Conservation (phyloP, 2,888 invertebrate genomes). For the Aleiodes testaceus region DNA sequence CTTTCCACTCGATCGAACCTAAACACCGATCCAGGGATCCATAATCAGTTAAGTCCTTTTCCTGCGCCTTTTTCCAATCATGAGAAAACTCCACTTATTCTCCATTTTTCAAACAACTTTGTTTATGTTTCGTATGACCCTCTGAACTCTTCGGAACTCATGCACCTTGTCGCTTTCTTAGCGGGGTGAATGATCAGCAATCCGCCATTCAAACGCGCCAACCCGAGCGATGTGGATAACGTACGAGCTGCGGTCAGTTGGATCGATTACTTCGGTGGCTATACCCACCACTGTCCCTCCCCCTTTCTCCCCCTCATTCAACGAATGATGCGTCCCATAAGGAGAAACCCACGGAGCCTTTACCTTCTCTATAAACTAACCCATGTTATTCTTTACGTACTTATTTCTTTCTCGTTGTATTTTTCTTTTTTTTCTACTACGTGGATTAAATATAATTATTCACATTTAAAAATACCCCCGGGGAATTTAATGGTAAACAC, state of each 20-base stretch:
- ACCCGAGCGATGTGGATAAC: slow-evolving; percentile 33
- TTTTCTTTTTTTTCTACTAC: not conserved
- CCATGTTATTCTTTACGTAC: too few species aligned
- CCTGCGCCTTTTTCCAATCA: not conserved
- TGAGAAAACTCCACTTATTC: not conserved
- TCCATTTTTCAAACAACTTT: not conserved
- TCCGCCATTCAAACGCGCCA: slow-evolving; percentile 37
- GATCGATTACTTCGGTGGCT: slow-evolving; percentile 41
- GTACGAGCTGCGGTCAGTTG: slow-evolving; percentile 39
- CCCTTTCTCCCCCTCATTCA: not conserved
- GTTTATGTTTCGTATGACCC: slow-evolving; percentile 12
- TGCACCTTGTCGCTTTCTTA: not conserved
- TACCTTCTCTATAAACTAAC: slow-evolving; percentile 14
- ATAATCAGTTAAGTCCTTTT: slow-evolving; percentile 37
- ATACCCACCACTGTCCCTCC: slow-evolving; percentile 22
- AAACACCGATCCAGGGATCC: slow-evolving; percentile 24
- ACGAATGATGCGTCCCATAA: slow-evolving; percentile 27
- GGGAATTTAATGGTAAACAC: too few species aligned
- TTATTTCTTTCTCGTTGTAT: not conserved
- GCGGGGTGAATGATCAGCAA: slow-evolving; percentile 43
- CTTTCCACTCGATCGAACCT: slow-evolving; percentile 43
- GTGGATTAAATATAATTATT: too few species aligned
- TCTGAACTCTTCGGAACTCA: not conserved
- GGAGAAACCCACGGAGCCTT: slow-evolving; percentile 15
- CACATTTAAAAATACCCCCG: too few species aligned